These are phyloP conservation scores for Brevipalpus yothersi DNA, from an alignment of 1,140 invertebrate species.

Conservation along the genomic window DNA sequence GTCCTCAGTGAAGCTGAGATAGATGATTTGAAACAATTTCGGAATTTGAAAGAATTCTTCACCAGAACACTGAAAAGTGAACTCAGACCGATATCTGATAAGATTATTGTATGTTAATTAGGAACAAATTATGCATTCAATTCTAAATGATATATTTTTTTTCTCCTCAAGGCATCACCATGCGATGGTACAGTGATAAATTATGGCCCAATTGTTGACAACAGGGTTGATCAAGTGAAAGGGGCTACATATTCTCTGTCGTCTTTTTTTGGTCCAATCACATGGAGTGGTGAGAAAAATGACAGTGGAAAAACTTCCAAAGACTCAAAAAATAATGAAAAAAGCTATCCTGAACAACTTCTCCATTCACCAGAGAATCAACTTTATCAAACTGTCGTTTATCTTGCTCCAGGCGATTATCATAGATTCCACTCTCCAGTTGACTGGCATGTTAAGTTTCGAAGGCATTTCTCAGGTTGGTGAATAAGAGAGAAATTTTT, in stretches of 20 bases:
- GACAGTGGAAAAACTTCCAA: neutral
- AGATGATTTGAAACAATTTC: conserved; percentile 48
- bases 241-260: conserved; percentile 78
- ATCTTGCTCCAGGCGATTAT: conserved; percentile 93
- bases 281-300: conserved; percentile 15
- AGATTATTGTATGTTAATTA: neutral
- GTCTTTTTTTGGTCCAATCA: conserved; percentile 55
- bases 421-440: conserved; percentile 91
- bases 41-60: conserved; percentile 79
- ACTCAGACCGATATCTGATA: conserved; percentile 35
- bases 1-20: conserved; percentile 62
- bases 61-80: conserved; percentile 50
- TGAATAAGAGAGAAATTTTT: conserved; percentile 51
- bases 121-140: neutral
- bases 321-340: neutral
- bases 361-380: conserved; percentile 24
- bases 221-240: conserved; percentile 79
- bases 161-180: conserved; percentile 41
- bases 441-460: conserved; percentile 56
- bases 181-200: conserved; percentile 77
- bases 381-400: conserved; percentile 82
- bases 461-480: conserved; percentile 71
- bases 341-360: neutral
- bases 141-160: conserved; percentile 28
- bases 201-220: conserved; percentile 55